phyloP scores from a whole-genome alignment of 2,113 vertebrate species.

The Paralichthys olivaceus region DNA sequence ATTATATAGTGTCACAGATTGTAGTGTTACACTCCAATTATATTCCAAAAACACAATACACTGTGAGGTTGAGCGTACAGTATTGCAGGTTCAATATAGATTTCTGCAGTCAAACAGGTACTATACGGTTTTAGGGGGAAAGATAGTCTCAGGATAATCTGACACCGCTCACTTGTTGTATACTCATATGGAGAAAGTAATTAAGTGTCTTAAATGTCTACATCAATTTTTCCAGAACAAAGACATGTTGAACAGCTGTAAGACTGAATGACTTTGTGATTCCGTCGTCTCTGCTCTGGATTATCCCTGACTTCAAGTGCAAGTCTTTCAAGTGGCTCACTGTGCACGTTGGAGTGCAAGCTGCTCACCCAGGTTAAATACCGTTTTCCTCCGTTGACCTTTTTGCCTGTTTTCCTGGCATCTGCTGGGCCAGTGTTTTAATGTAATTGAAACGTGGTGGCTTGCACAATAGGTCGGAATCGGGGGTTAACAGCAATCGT shows the following conservation, averaged over 20 bases:
- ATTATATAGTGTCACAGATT: background rate
- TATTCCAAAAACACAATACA: background rate
- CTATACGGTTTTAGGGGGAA: background rate
- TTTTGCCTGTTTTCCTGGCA: slow-evolving; percentile 53
- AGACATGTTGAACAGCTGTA: background rate
- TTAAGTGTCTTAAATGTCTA: background rate
- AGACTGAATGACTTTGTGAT: background rate
- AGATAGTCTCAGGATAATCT: too few relatives aligned
- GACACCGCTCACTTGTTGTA: background rate
- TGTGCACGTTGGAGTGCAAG: slow-evolving; percentile 39
- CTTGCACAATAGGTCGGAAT: slow-evolving; percentile 49
- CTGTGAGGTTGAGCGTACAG: too few relatives aligned
- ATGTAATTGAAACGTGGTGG: slow-evolving; percentile 62
- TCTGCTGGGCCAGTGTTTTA: slow-evolving; percentile 34
- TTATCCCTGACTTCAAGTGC: slow-evolving; percentile 26
- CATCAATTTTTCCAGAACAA: background rate
- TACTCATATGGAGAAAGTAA: background rate
- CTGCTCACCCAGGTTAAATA: slow-evolving; percentile 54
- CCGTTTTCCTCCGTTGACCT: slow-evolving; percentile 59
- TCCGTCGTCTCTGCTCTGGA: background rate
- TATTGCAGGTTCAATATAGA: too few relatives aligned
- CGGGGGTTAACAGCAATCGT: slow-evolving; percentile 34
- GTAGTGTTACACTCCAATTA: background rate
- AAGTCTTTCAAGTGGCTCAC: slow-evolving; percentile 23
- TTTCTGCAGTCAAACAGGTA: background rate